These are phyloP conservation scores for Hylaeus volcanicus DNA, from an alignment of 1,140 invertebrate genomes.

Conservation along the genomic window DNA sequence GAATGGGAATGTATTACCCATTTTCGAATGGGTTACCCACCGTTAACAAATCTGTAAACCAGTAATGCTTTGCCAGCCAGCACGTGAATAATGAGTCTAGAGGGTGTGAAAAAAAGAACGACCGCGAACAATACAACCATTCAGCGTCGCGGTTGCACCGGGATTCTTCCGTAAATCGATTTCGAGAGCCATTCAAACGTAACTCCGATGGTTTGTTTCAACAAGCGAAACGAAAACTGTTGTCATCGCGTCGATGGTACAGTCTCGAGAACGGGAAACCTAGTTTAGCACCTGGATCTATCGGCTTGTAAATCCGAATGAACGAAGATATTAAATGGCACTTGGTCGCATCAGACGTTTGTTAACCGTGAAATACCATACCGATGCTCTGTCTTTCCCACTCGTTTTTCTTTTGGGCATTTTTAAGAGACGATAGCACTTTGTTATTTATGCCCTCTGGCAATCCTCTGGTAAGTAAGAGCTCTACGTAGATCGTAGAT, in stretches of 20 bases:
- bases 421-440: no score
- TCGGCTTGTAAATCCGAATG: no score
- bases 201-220: background rate
- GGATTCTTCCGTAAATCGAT: slow-evolving; percentile 17
- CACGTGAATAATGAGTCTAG: slow-evolving; percentile 7
- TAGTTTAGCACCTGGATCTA: background rate
- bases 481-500: no score
- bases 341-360: no score
- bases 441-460: no score
- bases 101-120: background rate
- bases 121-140: slow-evolving; percentile 9
- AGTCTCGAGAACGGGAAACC: background rate
- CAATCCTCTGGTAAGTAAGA: no score
- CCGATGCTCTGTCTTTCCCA: no score
- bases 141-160: background rate
- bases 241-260: background rate
- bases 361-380: no score
- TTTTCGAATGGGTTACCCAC: background rate
- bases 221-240: background rate
- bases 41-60: background rate
- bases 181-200: background rate
- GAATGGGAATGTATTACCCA: background rate
- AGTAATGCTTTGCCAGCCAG: background rate
- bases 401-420: no score
- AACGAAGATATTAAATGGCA: no score